These are phyloP conservation scores for Clanis bilineata DNA, from an alignment of 2,888 invertebrate genomes.

Conservation along the genomic window DNA sequence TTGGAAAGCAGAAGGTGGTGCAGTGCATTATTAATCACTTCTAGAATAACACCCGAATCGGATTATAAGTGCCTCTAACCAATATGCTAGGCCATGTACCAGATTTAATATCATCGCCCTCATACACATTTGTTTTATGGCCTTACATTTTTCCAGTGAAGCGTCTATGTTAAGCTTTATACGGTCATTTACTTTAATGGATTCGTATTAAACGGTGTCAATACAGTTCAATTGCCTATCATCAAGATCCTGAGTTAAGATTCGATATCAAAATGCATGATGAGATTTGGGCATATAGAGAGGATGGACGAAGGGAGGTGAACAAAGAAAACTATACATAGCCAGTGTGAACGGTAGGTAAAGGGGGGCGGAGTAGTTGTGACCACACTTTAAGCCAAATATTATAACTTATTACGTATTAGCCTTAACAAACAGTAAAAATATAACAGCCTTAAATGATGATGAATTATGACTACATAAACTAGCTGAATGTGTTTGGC, in stretches of 20 bases:
- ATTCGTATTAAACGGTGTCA: not conserved
- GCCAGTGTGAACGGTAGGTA: too few relatives aligned
- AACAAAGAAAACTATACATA: too few relatives aligned
- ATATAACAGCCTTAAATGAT: too few relatives aligned
- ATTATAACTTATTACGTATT: too few relatives aligned
- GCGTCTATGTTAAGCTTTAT: not conserved
- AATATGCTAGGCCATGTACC: constrained; percentile 7
- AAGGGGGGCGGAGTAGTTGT: too few relatives aligned
- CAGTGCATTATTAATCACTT: constrained; percentile 55
- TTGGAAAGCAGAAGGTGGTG: constrained; percentile 28
- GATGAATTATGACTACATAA: too few relatives aligned
- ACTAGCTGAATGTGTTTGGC: too few relatives aligned
- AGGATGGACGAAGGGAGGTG: too few relatives aligned
- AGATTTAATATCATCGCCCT: not conserved
- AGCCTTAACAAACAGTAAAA: too few relatives aligned
- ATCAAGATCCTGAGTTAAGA: not conserved
- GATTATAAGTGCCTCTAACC: constrained; percentile 49
- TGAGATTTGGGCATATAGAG: too few relatives aligned
- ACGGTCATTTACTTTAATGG: not conserved
- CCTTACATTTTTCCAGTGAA: not conserved
- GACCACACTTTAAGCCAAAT: too few relatives aligned
- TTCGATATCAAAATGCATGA: not conserved
- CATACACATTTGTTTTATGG: not conserved
- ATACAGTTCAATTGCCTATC: not conserved
- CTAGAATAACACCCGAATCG: constrained; percentile 51